Evolutionary conservation across 2,888 invertebrate species (phyloP), one percentile per base, ranked within the genome.

Genomic region (Ophioninae sp.): DNA sequence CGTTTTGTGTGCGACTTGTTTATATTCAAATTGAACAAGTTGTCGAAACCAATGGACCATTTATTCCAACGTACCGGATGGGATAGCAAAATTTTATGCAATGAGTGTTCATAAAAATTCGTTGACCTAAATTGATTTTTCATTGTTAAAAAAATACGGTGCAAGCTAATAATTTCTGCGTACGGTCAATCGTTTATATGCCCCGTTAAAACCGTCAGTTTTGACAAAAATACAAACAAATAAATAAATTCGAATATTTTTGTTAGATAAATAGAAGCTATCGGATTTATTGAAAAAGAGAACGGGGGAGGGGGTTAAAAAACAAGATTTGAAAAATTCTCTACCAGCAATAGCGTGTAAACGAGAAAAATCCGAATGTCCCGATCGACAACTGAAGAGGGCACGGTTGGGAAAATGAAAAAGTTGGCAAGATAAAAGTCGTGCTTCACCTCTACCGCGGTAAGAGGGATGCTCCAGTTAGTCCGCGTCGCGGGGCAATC

Each of bases 381-480:
- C 37, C 63, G 51, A 78, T 82, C 74, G 73, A 58, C 58, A 59
- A 79, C 72, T 79, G 65, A 65, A 65, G 64, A 79, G 72, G 61
- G 22, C 23, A 30, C 69, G 74, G 74, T 73, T 73, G 56, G n/a
- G 13, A 80, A 80, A 83, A 83, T 83, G 83, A 80, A 74, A 71
- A 74, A 75, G 83, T 81, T 65, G 71, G 41, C 67, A 61, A 56
- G 81, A 61, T 75, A 67, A 74, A 63, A 65, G 56, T 72, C 68
- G 67, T 56, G 61, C 64, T 64, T 71, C 61, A 59, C 37, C 23
- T 79, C 67, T 44, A 44, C 44, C 72, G 30, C 44, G 39, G 65
- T 56, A 41, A 67, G 79, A 79, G 78, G 37, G 64, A 79, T 71
- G 71, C 63, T 78, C 58, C 58, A 72, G 71, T 78, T 82, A 59